Evolutionary conservation across 2,113 vertebrate genomes (phyloP), one percentile per base, ranked within the genome.

Genomic region (Lophotis ruficrista): DNA sequence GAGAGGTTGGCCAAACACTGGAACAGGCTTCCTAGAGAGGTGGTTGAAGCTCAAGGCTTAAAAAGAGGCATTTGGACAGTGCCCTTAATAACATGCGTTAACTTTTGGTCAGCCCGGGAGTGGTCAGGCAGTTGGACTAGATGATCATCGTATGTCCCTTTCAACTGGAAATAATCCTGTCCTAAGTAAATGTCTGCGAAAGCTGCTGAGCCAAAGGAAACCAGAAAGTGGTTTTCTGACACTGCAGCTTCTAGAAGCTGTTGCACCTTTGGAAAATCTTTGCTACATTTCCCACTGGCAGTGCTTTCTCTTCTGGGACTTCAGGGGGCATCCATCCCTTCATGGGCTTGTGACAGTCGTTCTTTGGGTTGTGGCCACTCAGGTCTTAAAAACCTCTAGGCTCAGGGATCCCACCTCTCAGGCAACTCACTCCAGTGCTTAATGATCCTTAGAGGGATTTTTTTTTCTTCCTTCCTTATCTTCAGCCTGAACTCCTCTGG

Each of bases 11-110:
- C 20, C 70, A 77, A 25, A 53, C 15, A 35, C 35, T 35, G 9
- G 9, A n/a, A 66, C 10, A 41, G 33, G 33, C 35, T 83, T 62
- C 14, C 70, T 25, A 20, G 41, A 65, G 51, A 50, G 17, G 7
- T 7, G 15, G 53, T 18, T 0, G 2, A 14, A 25, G 21, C 6
- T 12, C 6, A 0, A 0, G 43, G 14, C 7, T n/a, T 37, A 16
- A 61, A 61, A 71, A 37, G 16, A 56, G 61, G 15, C 33, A 33
- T 28, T 37, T 38, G 30, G 41, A 37, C 17, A 66, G 6, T 14
- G 22, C 3, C 24, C 12, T 69, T 58, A 12, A 69, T 13, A 61
- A 17, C 1, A 12, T 5, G 20, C 12, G 79, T 48, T 53, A 47
- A 27, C 9, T 48, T 47, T n/a, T 41, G 11, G 4, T 54, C 61